Evolutionary conservation across 2,113 vertebrate genomes (phyloP), one percentile per base, ranked within the genome.

Genomic region (Spizaetus ornatus): DNA sequence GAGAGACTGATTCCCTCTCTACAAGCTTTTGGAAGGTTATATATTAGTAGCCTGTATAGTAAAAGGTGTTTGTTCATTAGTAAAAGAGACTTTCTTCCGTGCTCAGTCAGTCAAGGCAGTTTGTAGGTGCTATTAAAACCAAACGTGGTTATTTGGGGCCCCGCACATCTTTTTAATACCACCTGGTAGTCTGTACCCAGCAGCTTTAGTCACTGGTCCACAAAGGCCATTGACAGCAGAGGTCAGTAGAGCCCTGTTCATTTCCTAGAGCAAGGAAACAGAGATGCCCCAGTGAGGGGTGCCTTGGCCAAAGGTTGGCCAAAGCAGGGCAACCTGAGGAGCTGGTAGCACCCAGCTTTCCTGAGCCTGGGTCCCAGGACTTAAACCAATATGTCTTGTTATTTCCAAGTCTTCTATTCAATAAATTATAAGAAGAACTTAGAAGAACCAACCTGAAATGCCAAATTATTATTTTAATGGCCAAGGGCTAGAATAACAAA

Each of bases 211-310:
- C 40, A 10, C 4, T 43, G 32, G 17, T 38, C 34, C 71, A 38
- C 70, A 47, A 65, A 72, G 17, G 40, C 15, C 20, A 16, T 6
- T 43, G 48, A 47, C 80, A 73, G 62, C 79, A 94, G 80, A 94
- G 52, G 74, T 79, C 91, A 83, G 71, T 11, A 56, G 9, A 79
- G 63, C 15, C 43, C 62, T 67, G 43, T 23, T 7, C 31, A 16
- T 27, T 55, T 76, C 80, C 29, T 3, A 50, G 13, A 90, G 56
- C 15, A 48, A 36, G 21, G 31, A 21, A 66, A 13, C 1, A 4
- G 27, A 16, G 14, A 29, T 0, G 1, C 1, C 14, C 42, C 61
- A 19, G 13, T 1, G 22, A 43, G 11, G 12, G 23, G 1, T 55
- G 19, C 15, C 42, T 47, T 31, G 27, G 18, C 13, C 38, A 58